phyloP scores from a whole-genome alignment of 2,888 invertebrate genomes.

The Drosophila ustulata region DNA sequence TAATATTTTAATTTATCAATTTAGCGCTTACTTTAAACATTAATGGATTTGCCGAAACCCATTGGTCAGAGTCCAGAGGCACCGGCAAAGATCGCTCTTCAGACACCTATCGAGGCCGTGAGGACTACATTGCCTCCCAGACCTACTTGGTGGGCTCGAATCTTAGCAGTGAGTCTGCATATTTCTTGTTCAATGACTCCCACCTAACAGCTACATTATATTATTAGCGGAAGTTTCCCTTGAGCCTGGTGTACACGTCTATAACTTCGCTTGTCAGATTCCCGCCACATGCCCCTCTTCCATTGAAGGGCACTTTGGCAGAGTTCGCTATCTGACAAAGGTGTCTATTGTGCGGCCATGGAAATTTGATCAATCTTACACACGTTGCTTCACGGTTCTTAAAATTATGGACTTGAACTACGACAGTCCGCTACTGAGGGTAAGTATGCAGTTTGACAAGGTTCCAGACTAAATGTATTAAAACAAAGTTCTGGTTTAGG shows the following conservation, averaged over 20 bases:
- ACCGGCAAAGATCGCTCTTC: conserved; percentile 6
- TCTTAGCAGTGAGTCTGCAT: conserved; percentile 52
- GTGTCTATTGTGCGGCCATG: conserved; percentile 92
- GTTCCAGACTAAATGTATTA: no score
- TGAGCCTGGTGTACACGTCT: conserved; percentile 85
- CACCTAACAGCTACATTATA: background rate
- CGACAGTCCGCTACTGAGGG: conserved; percentile 64
- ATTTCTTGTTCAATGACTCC: background rate
- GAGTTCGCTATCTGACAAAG: conserved; percentile 87
- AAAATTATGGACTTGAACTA: conserved; percentile 89
- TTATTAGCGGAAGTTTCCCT: conserved; percentile 70
- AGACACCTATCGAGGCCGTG: conserved; percentile 57
- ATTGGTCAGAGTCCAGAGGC: conserved; percentile 49
- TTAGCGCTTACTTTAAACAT: conserved; percentile 66
- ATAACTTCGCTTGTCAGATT: conserved; percentile 85
- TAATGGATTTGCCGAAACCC: conserved; percentile 67
- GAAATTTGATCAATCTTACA: conserved; percentile 90
- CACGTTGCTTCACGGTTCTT: conserved; percentile 91
- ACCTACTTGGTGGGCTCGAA: conserved; percentile 85
- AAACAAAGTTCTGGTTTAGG: conserved; percentile 41
- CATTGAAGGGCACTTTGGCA: conserved; percentile 85
- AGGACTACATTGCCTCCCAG: conserved; percentile 85
- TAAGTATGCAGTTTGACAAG: conserved; percentile 17
- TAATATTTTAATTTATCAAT: background rate
- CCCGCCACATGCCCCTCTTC: conserved; percentile 86